These are phyloP conservation scores for Synanthedon vespiformis DNA, from an alignment of 2,888 invertebrate genomes.

Conservation along the genomic window DNA sequence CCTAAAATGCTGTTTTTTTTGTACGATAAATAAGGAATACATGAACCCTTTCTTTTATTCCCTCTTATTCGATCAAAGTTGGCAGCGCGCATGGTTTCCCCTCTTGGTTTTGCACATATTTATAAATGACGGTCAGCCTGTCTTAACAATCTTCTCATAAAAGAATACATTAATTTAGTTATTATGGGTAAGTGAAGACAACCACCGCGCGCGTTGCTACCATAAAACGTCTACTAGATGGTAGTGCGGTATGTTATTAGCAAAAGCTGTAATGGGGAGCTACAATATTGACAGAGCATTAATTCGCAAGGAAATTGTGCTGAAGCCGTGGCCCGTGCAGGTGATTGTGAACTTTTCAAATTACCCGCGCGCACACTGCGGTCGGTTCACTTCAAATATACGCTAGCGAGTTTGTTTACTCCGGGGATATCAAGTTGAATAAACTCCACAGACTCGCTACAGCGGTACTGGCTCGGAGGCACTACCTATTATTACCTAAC, in stretches of 20 bases:
- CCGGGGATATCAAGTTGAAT: conserved; percentile 24
- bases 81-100: too few species aligned
- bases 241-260: conserved; percentile 55
- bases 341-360: conserved; percentile 70
- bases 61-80: too few species aligned
- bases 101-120: too few species aligned
- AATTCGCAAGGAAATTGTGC: conserved; percentile 68
- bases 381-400: conserved; percentile 49
- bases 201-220: conserved; percentile 30
- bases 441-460: conserved; percentile 23
- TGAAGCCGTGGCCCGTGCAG: conserved; percentile 53
- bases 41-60: too few species aligned
- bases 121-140: too few species aligned
- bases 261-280: conserved; percentile 60
- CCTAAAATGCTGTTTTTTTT: too few species aligned
- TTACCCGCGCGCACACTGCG: conserved; percentile 56
- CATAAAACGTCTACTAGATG: conserved; percentile 55
- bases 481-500: too few species aligned
- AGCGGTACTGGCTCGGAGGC: conserved; percentile 6
- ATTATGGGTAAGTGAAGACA: not conserved
- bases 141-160: too few species aligned
- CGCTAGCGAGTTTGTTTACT: conserved; percentile 8
- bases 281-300: conserved; percentile 70
- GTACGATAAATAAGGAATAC: too few species aligned
- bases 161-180: too few species aligned